These are phyloP conservation scores for Dipodomys stephensi DNA, from an alignment of 2,113 vertebrate species.

Conservation along the genomic window DNA sequence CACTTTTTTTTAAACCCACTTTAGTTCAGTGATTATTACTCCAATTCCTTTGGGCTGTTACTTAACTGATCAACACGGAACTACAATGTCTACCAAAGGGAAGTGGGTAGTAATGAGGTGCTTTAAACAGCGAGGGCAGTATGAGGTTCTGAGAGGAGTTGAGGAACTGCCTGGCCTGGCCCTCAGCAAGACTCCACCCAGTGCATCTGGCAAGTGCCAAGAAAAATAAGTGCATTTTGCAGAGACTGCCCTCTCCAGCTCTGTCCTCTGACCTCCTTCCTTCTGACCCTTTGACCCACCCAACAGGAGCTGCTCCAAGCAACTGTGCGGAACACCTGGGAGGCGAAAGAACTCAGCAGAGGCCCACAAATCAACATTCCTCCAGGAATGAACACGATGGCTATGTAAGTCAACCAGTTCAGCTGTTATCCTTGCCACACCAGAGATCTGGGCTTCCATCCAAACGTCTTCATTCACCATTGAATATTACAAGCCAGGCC, in stretches of 20 bases:
- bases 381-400: neutral
- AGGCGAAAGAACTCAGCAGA: constrained; percentile 21
- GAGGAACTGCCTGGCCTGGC: neutral
- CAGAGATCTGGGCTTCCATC: constrained; percentile 20
- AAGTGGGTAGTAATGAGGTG: neutral
- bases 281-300: constrained; percentile 53
- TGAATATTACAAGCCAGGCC: neutral
- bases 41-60: constrained; percentile 21
- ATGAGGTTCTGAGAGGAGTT: neutral
- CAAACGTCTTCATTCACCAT: constrained; percentile 12
- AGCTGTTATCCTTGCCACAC: constrained; percentile 67
- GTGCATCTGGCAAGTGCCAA: constrained; percentile 65
- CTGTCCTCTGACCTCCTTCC: constrained; percentile 52
- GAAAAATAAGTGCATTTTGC: constrained; percentile 68
- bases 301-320: constrained; percentile 50
- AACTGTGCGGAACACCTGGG: constrained; percentile 57
- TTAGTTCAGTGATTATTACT: neutral
- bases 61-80: constrained; percentile 27
- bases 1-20: constrained; percentile 42
- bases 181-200: constrained; percentile 49
- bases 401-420: neutral
- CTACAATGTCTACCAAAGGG: neutral
- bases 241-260: neutral
- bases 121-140: neutral
- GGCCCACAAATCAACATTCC: constrained; percentile 59